Evolutionary conservation across 2,113 vertebrate genomes (phyloP), one percentile per base, ranked within the genome.

Genomic region (Dipodomys ordii): DNA sequence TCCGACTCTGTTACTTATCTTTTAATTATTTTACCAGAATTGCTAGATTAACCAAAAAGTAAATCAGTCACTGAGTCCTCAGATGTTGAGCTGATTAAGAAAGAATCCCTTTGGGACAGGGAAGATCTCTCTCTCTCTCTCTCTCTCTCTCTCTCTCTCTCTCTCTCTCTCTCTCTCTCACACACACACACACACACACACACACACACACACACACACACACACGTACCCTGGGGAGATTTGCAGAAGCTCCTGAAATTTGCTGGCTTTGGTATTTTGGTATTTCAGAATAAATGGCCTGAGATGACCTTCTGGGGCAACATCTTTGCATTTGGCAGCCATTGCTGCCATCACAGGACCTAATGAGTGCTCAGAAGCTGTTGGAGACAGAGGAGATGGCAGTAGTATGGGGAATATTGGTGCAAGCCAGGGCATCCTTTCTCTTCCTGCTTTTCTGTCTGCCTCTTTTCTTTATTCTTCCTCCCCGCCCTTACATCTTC

Each of bases 11-110:
- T 90, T 95, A 91, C 91, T 97, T 96, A 92, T 94, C 94, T 96
- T 94, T 88, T 96, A 94, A 96, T 94, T 96, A 96, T 95, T 97
- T 96, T 95, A 94, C 83, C 92, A 96, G 93, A 93, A 97, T 94
- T 0, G 57, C 88, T 96, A 94, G 92, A 93, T 92, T 84, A 96
- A 93, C 93, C 35, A 85, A 92, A 83, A 91, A 91, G 92, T 92
- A 94, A 94, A 93, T 94, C 93, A 85, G 79, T 65, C 62, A 95
- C 72, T 4, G 44, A 93, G 57, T 81, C 83, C 91, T 96, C 64
- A 93, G 92, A 96, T 97, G 82, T 91, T 78, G 92, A 92, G 65
- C 90, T 93, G 91, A 96, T 91, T 95, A 94, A 88, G 91, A 95
- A 89, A 91, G 87, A 93, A 95, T 7, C 80, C 92, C 88, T 90